A percentile compares a stretch with the other conserved stretches of the same genome.
Conservation (phyloP, 2,113 vertebrate genomes). For the Rynchops niger region DNA sequence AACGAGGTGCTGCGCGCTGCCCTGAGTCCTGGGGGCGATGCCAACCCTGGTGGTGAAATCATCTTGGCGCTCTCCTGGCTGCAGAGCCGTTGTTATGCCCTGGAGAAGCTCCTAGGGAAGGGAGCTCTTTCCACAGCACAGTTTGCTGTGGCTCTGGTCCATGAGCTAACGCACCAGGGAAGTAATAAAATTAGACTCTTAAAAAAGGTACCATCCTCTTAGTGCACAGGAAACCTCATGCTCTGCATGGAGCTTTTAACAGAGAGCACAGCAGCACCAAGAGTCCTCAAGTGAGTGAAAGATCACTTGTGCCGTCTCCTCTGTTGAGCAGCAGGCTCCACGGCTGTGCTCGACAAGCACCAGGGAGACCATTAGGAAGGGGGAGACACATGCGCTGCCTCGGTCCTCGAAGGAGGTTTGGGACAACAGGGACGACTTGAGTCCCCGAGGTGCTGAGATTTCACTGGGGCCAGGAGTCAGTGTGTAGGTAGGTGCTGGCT, state of each 20-base stretch:
- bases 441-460: neutral
- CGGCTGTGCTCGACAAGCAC: fast-evolving
- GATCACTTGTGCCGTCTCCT: neutral
- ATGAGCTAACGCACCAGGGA: neutral
- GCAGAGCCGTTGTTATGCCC: neutral
- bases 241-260: neutral
- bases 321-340: neutral
- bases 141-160: neutral
- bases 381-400: fast-evolving
- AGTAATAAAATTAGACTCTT: neutral
- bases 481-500: neutral
- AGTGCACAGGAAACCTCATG: neutral
- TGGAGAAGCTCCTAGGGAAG: neutral
- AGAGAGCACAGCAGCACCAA: neutral
- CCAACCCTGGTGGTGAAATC: conserved; percentile 1
- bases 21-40: neutral
- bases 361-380: fast-evolving
- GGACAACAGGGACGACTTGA: neutral
- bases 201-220: neutral
- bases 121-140: neutral
- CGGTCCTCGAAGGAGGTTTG: fast-evolving
- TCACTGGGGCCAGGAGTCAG: neutral
- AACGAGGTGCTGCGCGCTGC: neutral
- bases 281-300: neutral
- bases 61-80: neutral